Evolutionary conservation across 2,113 vertebrate species (phyloP).

Genomic region (Takifugu bimaculatus): DNA sequence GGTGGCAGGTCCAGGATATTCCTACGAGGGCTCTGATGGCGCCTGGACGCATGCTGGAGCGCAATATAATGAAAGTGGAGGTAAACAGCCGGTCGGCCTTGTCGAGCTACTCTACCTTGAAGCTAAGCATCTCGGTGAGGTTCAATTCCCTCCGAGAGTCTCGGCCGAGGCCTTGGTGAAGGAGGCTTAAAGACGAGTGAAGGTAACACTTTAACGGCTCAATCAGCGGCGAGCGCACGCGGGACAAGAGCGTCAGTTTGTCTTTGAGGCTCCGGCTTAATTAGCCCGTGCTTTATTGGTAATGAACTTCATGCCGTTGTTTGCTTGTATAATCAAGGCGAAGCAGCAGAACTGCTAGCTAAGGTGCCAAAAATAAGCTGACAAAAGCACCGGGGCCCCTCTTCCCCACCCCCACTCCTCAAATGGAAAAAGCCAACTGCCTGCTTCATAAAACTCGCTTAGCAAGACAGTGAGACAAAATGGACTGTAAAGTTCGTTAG

Average conservation of each 20-base stretch:
- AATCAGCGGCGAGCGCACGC: conserved; percentile 88
- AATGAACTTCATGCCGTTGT: conserved; percentile 99
- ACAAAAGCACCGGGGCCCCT: conserved; percentile 92
- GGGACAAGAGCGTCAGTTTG: conserved; percentile 92
- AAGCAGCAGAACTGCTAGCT: conserved; percentile 99
- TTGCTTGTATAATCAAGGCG: conserved; percentile 99
- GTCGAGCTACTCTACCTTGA: conserved; percentile 41
- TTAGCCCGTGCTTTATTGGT: conserved; percentile 99
- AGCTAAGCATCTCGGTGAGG: conserved; percentile 30
- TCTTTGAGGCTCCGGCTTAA: conserved; percentile 95
- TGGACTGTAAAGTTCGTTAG: conserved; percentile 99
- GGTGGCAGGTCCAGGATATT: background rate
- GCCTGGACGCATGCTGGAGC: no score
- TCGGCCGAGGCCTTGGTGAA: no score
- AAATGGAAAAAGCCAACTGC: conserved; percentile 98
- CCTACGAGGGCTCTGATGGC: no score
- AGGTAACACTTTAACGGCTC: conserved; percentile 87
- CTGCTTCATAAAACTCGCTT: conserved; percentile 99
- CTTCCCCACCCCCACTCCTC: conserved; percentile 75
- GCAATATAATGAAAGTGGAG: background rate
- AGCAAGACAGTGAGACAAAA: conserved; percentile 99
- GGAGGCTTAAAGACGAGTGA: conserved; percentile 36
- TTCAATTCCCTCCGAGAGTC: conserved; percentile 34
- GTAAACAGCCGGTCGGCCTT: conserved; percentile 19
- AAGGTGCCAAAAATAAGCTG: conserved; percentile 99